Conservation (phyloP, 2,113 vertebrate genomes). For the Stercorarius parasiticus region DNA sequence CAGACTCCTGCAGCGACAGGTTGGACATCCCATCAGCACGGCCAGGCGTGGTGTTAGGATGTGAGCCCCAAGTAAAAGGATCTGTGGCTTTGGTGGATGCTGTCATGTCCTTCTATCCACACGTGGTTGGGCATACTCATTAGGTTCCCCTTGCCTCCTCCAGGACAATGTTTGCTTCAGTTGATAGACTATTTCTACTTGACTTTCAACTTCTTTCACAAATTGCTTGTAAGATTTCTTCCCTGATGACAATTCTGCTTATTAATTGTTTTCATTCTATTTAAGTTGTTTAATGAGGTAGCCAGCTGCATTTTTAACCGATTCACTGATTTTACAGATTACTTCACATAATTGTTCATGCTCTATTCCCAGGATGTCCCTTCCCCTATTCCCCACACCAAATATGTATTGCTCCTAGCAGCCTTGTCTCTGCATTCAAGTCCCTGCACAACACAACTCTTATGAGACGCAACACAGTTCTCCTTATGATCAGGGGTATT, state of each 20-base stretch:
- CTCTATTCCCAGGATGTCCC: background rate
- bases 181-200: background rate
- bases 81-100: background rate
- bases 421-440: background rate
- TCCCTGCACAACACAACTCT: background rate
- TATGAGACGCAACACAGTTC: background rate
- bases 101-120: background rate
- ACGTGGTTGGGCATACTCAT: background rate
- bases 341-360: background rate
- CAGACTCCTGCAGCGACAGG: background rate
- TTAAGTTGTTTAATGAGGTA: conserved; percentile 21
- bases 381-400: background rate
- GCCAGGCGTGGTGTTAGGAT: background rate
- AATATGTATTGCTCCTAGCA: background rate
- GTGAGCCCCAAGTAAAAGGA: background rate
- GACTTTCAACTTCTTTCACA: background rate
- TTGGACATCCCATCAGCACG: background rate
- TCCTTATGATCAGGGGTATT: background rate
- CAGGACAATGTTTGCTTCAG: background rate
- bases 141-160: background rate
- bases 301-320: background rate
- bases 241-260: background rate
- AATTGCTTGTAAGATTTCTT: background rate
- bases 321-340: background rate
- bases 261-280: conserved; percentile 12